A percentile compares a stretch with the other conserved stretches of the same genome.
Evolutionary conservation across 1,140 invertebrate genomes (phyloP).

Genomic region (Papilio helenus): DNA sequence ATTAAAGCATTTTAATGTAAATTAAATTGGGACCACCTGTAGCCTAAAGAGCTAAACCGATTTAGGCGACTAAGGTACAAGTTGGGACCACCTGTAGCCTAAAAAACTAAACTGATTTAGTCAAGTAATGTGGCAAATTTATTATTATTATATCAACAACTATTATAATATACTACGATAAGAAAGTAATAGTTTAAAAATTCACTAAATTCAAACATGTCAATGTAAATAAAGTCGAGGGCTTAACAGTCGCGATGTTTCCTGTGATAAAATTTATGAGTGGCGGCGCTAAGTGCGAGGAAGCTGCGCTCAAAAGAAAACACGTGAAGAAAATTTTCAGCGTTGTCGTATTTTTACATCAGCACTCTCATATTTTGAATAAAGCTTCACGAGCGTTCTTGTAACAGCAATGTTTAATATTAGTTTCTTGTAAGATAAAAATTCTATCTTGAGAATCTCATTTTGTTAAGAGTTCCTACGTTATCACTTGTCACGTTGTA

Average conservation of each 20-base stretch:
- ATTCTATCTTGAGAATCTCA: constrained; percentile 11
- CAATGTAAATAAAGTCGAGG: constrained; percentile 30
- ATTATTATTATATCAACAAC: too few relatives aligned
- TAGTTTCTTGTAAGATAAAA: constrained; percentile 31
- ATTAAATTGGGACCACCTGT: too few relatives aligned
- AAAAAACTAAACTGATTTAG: too few relatives aligned
- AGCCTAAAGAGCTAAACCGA: too few relatives aligned
- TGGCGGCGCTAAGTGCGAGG: constrained; percentile 33
- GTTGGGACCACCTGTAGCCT: too few relatives aligned
- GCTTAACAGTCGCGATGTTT: constrained; percentile 29
- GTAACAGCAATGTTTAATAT: constrained; percentile 28
- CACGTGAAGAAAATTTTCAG: constrained; percentile 36
- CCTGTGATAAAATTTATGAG: constrained; percentile 39
- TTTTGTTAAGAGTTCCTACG: neutral
- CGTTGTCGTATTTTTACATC: constrained; percentile 31
- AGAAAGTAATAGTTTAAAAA: too few relatives aligned
- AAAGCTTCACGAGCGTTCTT: constrained; percentile 20
- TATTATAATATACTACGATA: too few relatives aligned
- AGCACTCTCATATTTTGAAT: constrained; percentile 30
- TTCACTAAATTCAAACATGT: constrained; percentile 11
- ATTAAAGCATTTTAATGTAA: too few relatives aligned
- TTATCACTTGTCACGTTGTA: neutral
- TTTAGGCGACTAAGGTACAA: too few relatives aligned
- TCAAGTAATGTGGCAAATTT: too few relatives aligned
- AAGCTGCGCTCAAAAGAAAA: constrained; percentile 33